Conservation (phyloP, 2,113 vertebrate species). For the Danio rerio region GRCz12tu NC_133186.1:37801001-37801500, state of each 20-base stretch:
- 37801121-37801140: background rate
- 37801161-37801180: background rate
- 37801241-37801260: background rate
- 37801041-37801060: slow-evolving; percentile 30
- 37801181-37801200: background rate
- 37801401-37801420: slow-evolving; percentile 22
- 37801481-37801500: background rate
- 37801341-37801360: slow-evolving; percentile 18
- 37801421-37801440: slow-evolving; percentile 13
- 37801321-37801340: background rate
- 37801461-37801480: slow-evolving; percentile 2
- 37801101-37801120: background rate
- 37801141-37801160: slow-evolving; percentile 15
- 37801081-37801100: slow-evolving; percentile 32
- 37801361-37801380: slow-evolving; percentile 28
- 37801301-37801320: background rate
- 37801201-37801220: slow-evolving; percentile 27
- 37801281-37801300: slow-evolving; percentile 1
- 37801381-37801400: slow-evolving; percentile 7
- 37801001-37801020: background rate
- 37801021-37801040: slow-evolving; percentile 38
- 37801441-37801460: slow-evolving; percentile 16
- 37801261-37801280: slow-evolving; percentile 1
- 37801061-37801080: slow-evolving; percentile 23
- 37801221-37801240: slow-evolving; percentile 26